Evolutionary conservation across 2,113 vertebrate species (phyloP).

Genomic region (Oriolus oriolus): DNA sequence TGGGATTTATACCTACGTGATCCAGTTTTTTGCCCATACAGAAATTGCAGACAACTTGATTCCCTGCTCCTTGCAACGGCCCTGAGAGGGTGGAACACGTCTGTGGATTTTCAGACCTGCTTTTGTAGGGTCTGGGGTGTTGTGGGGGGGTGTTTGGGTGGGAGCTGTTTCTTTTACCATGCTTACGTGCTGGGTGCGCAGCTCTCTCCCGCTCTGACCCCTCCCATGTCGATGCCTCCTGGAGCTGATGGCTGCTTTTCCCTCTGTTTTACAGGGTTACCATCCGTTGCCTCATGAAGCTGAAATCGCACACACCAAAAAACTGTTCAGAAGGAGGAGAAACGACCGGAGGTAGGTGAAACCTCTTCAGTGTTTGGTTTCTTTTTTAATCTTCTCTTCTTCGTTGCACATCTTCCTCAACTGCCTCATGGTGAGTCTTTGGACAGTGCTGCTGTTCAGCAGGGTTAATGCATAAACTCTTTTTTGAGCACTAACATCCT

Average conservation of each 20-base stretch:
- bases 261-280: constrained; percentile 77
- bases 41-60: background rate
- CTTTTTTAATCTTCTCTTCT: background rate
- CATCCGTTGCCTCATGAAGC: constrained; percentile 88
- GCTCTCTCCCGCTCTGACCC: background rate
- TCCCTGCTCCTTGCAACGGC: rapidly evolving
- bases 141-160: background rate
- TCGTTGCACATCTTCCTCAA: rapidly evolving
- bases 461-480: background rate
- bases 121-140: background rate
- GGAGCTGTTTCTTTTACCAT: background rate
- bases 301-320: constrained; percentile 96
- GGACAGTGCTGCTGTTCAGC: background rate
- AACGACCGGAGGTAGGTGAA: constrained; percentile 87
- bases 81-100: background rate
- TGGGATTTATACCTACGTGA: rapidly evolving
- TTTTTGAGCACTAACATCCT: background rate
- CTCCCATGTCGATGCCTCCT: rapidly evolving
- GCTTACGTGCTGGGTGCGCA: rapidly evolving
- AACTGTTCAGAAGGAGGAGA: constrained; percentile 88
- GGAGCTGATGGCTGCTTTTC: background rate
- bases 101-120: background rate
- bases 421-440: background rate
- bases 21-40: background rate
- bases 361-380: rapidly evolving